A percentile compares a stretch with the other conserved stretches of the same genome.
These are phyloP conservation scores for Sphecodes monilicornis DNA, from an alignment of 2,888 invertebrate species.

Conservation along the genomic window DNA sequence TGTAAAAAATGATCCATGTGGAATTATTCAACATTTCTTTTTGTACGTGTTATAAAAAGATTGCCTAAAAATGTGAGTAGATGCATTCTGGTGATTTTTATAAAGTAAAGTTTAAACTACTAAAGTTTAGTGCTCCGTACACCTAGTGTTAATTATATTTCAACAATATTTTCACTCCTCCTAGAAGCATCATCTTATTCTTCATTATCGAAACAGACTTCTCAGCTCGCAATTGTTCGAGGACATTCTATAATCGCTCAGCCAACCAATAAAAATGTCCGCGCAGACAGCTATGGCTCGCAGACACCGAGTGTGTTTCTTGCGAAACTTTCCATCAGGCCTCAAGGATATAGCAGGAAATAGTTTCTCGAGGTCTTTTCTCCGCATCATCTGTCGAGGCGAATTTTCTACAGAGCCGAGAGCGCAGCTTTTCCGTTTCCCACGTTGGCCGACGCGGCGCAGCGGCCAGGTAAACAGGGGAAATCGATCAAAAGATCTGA, in stretches of 20 bases:
- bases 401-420: not conserved
- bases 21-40: no score
- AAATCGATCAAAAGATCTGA: not conserved
- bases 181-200: not conserved
- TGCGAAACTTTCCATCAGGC: slow-evolving; percentile 44
- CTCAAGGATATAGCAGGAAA: slow-evolving; percentile 40
- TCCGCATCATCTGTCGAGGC: slow-evolving; percentile 17
- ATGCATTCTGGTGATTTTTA: no score
- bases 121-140: no score
- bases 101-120: no score
- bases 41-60: no score
- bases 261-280: slow-evolving; percentile 7
- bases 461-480: slow-evolving; percentile 25
- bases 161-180: not conserved
- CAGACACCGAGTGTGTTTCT: slow-evolving; percentile 32
- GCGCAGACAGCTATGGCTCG: slow-evolving; percentile 11
- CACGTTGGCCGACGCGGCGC: slow-evolving; percentile 19
- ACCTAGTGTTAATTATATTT: not conserved
- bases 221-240: not conserved
- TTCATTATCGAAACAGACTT: not conserved
- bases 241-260: not conserved
- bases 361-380: slow-evolving; percentile 21
- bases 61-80: no score
- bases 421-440: slow-evolving; percentile 28
- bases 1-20: no score